These are phyloP conservation scores for Acinonyx jubatus DNA, from an alignment of 2,113 vertebrate genomes.

Conservation along the genomic window DNA sequence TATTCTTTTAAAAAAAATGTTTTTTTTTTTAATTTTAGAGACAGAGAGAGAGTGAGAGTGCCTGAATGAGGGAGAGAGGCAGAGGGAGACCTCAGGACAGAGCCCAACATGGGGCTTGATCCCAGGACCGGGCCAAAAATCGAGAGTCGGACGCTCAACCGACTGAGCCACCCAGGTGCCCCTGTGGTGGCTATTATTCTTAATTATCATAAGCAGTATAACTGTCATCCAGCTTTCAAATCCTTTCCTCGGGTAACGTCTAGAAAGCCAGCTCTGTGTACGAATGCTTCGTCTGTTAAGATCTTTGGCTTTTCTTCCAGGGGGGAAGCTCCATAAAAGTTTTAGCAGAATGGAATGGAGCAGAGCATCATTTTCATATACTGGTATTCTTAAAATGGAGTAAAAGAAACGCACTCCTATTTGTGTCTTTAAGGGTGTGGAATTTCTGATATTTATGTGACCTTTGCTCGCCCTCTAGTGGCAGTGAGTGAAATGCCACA, in stretches of 20 bases:
- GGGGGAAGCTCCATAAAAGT: conserved; percentile 11
- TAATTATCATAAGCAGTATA: neutral
- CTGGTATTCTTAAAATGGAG: neutral
- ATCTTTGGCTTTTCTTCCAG: neutral
- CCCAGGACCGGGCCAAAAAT: no score
- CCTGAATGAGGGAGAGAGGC: no score
- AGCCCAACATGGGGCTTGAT: no score
- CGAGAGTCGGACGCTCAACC: no score
- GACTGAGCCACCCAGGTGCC: no score
- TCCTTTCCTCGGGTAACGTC: neutral
- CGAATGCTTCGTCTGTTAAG: neutral
- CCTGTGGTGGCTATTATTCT: neutral
- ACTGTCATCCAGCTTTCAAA: neutral
- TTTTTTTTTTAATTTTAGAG: no score
- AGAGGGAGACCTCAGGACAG: no score
- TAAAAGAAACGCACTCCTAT: neutral
- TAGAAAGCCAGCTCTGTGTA: neutral
- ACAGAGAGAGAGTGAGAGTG: no score
- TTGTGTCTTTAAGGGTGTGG: conserved; percentile 31
- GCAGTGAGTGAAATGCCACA: neutral
- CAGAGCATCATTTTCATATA: neutral
- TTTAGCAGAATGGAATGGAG: neutral
- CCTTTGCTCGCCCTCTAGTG: conserved; percentile 63
- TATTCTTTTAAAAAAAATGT: neutral
- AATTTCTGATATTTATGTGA: neutral